Conservation (phyloP, 2,888 invertebrate genomes). For the Prosopocoilus inquinatus region DNA sequence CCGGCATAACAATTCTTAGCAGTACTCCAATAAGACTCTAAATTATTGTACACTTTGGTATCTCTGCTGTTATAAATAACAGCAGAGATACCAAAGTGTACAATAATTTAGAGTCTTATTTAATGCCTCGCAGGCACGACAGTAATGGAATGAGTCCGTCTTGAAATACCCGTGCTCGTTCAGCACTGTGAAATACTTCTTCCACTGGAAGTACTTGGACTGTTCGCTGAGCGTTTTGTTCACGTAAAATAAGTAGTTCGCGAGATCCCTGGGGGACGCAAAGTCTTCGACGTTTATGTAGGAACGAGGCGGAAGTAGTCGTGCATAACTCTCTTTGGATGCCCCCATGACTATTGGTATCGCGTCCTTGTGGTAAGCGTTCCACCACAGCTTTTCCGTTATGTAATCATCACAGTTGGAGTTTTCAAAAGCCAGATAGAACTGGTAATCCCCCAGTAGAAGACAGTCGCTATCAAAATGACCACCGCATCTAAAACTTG, state of each 20-base stretch:
- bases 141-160: constrained; percentile 59
- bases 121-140: constrained; percentile 67
- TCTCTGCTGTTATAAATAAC: constrained; percentile 57
- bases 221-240: constrained; percentile 48
- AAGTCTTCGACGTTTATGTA: constrained; percentile 62
- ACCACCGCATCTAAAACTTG: constrained; percentile 66
- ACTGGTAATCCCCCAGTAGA: constrained; percentile 58
- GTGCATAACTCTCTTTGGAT: constrained; percentile 47
- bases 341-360: constrained; percentile 68
- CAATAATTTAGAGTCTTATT: constrained; percentile 50
- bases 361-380: constrained; percentile 61
- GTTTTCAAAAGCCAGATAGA: constrained; percentile 71
- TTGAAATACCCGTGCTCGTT: constrained; percentile 71
- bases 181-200: constrained; percentile 54
- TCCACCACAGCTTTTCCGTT: constrained; percentile 69
- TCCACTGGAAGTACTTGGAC: constrained; percentile 59
- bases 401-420: constrained; percentile 67
- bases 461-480: constrained; percentile 62
- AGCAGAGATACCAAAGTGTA: constrained; percentile 47
- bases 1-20: constrained; percentile 38
- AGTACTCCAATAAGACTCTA: constrained; percentile 49
- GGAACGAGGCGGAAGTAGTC: constrained; percentile 61
- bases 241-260: constrained; percentile 54
- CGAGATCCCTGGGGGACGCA: constrained; percentile 53
- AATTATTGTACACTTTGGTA: constrained; percentile 47